Evolutionary conservation across 2,888 invertebrate genomes (phyloP).

Genomic region (Melangyna quadrimaculata): DNA sequence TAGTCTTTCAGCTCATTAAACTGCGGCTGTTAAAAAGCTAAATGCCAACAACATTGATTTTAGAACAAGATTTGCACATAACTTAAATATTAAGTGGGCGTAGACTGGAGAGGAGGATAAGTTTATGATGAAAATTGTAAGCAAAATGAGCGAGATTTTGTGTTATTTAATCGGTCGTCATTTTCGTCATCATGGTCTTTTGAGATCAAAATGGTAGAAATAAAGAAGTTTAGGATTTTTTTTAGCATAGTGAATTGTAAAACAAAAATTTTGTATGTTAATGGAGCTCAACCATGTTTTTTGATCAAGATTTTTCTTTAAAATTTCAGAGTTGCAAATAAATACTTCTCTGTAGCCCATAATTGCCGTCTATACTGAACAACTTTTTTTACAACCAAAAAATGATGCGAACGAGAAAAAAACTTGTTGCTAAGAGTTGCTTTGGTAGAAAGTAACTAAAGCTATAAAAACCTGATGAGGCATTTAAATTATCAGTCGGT

Average conservation of each 20-base stretch:
- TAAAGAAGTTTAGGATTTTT: background rate
- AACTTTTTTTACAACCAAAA: background rate
- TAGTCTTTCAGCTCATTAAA: slow-evolving; percentile 32
- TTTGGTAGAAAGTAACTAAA: too few relatives aligned
- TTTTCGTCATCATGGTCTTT: background rate
- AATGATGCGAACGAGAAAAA: too few relatives aligned
- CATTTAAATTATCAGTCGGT: too few relatives aligned
- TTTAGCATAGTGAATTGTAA: background rate
- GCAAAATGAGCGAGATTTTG: background rate
- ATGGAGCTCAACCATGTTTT: background rate
- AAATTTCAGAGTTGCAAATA: background rate
- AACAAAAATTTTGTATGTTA: background rate
- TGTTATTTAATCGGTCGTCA: background rate
- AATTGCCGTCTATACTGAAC: too few relatives aligned
- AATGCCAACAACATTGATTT: slow-evolving; percentile 28
- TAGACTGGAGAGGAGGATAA: background rate
- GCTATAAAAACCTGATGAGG: too few relatives aligned
- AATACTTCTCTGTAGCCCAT: too few relatives aligned
- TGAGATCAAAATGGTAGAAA: background rate
- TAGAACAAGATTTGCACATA: background rate
- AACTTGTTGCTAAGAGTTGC: too few relatives aligned
- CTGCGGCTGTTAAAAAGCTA: slow-evolving; percentile 25
- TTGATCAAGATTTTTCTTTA: background rate
- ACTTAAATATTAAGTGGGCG: background rate
- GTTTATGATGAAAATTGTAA: background rate